Base-by-base conservation (phyloP, 2,113 vertebrate genomes). In the Megalops atlanticus region DNA sequence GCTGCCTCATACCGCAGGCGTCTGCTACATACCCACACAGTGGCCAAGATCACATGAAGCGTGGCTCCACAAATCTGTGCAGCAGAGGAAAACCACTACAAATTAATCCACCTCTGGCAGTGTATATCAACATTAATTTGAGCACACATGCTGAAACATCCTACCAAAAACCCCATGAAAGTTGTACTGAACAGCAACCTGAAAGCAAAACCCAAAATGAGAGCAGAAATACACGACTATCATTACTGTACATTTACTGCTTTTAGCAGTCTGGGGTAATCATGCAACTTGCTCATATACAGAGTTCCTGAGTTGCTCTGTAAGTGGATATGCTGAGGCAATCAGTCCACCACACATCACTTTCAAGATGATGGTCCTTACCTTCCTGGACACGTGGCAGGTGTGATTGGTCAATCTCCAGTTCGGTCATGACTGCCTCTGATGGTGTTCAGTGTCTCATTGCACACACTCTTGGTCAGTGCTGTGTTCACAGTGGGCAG, bases 371-470 rank as follows among this genome's bases (percentile, higher is more conserved):
- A 58, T 8, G 18, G 45, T 12, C 45, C 69, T 71, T 74, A 74
- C 73, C 73, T 41, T 74, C 38, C 41, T 74, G 73, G 39, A 74
- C 73, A 1, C 12, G 73, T 0, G 73, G 73, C 41, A 74, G 73
- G 39, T 41, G 73, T 12, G 73, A 74, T n/a, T 74, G 73, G 73
- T 74, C 73, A 41, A 74, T 39, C 40, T 45, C 73, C 36, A 74
- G 41, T 27, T 74, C 73, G 4, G 73, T n/a, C 73, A 74, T 74
- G 3, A 15, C 73, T 15, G 14, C 31, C 40, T n/a, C 5, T 1
- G n/a, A 1, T 36, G 69, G 2, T 18, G 73, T 1, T 45, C 73
- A 74, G 39, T n/a, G 39, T 8, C 2, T 74, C 73, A 74, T 45
- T 39, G 40, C 73, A 39, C 18, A 27, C 64, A 8, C 8, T 12